Evolutionary conservation across 2,888 invertebrate species (phyloP), one percentile per base, ranked within the genome.

Genomic region (Creontiades dilutus): DNA sequence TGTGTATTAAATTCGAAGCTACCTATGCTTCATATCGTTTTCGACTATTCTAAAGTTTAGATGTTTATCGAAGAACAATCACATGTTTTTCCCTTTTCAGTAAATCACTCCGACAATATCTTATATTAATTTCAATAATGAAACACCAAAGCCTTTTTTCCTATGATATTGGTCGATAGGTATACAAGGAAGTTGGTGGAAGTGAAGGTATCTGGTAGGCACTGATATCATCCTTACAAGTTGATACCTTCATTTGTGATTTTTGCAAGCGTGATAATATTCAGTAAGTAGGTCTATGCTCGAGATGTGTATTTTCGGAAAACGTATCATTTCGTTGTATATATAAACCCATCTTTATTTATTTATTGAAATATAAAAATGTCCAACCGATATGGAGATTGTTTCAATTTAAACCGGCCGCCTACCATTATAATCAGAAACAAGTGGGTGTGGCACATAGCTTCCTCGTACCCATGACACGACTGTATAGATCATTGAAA

Each of bases 341-440:
- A n/a, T 16, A n/a, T n/a, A 57, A n/a, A 16, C 57, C 16, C 23
- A 23, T 68, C 23, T 61, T 61, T 61, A 68, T 68, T 61, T 61
- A 68, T 68, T 23, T 68, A 68, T 11, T 68, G 68, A 68, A 68
- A 19, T 9, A 68, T 68, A 68, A 23, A 68, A 23, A 19, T 68
- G 13, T 68, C 23, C 68, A 68, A 23, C 23, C 68, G 23, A 11
- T 14, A 52, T 68, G 12, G 9, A 23, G 3, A 68, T 68, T 27
- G 23, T 68, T 68, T 68, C 27, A 23, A 23, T 23, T 7, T 5
- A 16, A n/a, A 16, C 57, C n/a, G 1, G 16, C 5, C 11, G 16
- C 57, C 7, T 57, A 16, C 57, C 7, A 57, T 57, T 37, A 2
- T 37, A 37, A 37, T n/a, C 37, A 37, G 37, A 37, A 37, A 7